These are phyloP conservation scores for Drosophila bocki DNA, from an alignment of 1,140 invertebrate genomes.

Conservation along the genomic window DNA sequence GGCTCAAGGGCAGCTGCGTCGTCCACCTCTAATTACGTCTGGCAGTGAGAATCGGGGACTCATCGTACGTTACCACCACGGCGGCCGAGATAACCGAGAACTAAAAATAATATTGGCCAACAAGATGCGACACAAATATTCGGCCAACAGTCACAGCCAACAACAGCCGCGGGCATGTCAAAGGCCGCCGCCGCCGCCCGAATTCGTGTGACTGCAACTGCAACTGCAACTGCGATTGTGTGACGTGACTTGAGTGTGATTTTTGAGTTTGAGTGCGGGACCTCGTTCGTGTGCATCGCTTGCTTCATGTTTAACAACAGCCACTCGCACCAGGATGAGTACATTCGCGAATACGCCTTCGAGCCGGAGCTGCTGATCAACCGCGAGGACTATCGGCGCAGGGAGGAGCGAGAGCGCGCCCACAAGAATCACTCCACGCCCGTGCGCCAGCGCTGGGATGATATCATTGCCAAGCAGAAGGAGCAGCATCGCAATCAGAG, in stretches of 20 bases:
- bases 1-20: slow-evolving; percentile 63
- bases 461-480: slow-evolving; percentile 78
- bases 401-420: slow-evolving; percentile 63
- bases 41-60: slow-evolving; percentile 54
- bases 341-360: slow-evolving; percentile 83
- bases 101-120: slow-evolving; percentile 79
- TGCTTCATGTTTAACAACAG: slow-evolving; percentile 83
- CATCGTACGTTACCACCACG: slow-evolving; percentile 12
- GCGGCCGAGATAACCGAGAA: slow-evolving; percentile 47
- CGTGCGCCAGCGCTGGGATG: slow-evolving; percentile 74
- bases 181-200: slow-evolving; percentile 63
- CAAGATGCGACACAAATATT: slow-evolving; percentile 81
- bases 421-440: slow-evolving; percentile 53
- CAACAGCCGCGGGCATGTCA: slow-evolving; percentile 74
- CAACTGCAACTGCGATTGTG: slow-evolving; percentile 7
- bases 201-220: slow-evolving; percentile 61
- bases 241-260: slow-evolving; percentile 16
- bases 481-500: slow-evolving; percentile 58
- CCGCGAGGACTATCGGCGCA: slow-evolving; percentile 79
- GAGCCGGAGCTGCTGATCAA: slow-evolving; percentile 84
- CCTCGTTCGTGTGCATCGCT: slow-evolving; percentile 48
- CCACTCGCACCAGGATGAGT: slow-evolving; percentile 78
- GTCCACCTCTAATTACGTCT: slow-evolving; percentile 68
- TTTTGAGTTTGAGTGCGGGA: slow-evolving; percentile 37
- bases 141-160: slow-evolving; percentile 68